Evolutionary conservation across 2,888 invertebrate species (phyloP).

Genomic region (Lottia gigantea): DNA sequence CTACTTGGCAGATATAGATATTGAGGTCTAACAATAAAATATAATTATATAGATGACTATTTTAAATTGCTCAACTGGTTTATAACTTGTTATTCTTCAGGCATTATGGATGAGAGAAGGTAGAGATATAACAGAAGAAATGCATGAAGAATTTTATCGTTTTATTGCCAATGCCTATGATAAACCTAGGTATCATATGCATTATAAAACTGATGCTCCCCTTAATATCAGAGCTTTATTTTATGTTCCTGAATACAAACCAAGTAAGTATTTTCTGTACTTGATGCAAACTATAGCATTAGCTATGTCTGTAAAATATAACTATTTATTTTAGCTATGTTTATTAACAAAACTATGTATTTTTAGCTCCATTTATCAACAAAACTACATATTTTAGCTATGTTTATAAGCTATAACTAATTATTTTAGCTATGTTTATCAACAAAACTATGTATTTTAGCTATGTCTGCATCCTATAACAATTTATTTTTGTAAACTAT

Average conservation of each 20-base stretch:
- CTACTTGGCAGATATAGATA: too few relatives aligned
- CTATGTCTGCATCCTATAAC: not conserved
- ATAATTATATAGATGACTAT: not conserved
- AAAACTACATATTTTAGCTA: not conserved
- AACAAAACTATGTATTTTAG: not conserved
- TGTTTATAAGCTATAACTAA: not conserved
- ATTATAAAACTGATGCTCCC: slow-evolving; percentile 93
- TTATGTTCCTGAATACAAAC: slow-evolving; percentile 94
- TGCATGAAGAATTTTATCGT: slow-evolving; percentile 93
- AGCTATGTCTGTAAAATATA: too few relatives aligned
- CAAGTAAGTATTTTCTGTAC: slow-evolving; percentile 73
- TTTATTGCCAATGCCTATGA: slow-evolving; percentile 88
- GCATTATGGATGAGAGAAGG: slow-evolving; percentile 94
- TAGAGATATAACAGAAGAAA: slow-evolving; percentile 84
- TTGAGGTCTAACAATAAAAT: too few relatives aligned
- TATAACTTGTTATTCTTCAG: slow-evolving; percentile 66
- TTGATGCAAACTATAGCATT: too few relatives aligned
- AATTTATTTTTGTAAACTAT: not conserved
- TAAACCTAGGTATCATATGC: slow-evolving; percentile 87
- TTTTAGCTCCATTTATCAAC: too few relatives aligned
- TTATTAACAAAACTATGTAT: not conserved
- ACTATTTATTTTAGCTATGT: not conserved
- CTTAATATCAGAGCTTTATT: slow-evolving; percentile 89
- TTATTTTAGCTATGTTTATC: not conserved
- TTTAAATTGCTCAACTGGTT: not conserved